These are phyloP conservation scores for Diadema setosum DNA, from an alignment of 35 echinoderm and acorn worm species.

Conservation along the genomic window DNA sequence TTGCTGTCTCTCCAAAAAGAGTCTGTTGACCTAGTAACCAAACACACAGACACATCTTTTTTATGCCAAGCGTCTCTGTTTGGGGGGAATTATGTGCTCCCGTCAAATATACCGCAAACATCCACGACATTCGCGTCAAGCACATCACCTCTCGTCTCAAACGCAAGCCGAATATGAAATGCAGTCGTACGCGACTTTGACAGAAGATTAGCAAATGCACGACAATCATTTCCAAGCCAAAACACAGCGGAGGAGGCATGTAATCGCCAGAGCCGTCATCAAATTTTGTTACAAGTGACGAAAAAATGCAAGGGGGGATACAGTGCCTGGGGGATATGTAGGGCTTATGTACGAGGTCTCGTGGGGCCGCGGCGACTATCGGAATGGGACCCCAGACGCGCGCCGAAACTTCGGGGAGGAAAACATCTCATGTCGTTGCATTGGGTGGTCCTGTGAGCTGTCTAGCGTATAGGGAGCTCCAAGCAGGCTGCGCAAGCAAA, in stretches of 20 bases:
- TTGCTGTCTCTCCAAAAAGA: too few relatives aligned
- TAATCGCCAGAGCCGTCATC: background rate
- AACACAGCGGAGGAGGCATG: background rate
- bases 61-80: too few relatives aligned
- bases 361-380: background rate
- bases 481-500: too few relatives aligned
- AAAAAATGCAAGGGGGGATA: background rate
- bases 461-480: too few relatives aligned
- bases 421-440: background rate
- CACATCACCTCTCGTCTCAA: background rate
- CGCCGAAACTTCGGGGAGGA: background rate
- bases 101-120: background rate
- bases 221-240: background rate
- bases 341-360: background rate
- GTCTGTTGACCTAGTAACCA: too few relatives aligned
- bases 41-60: too few relatives aligned
- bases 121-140: background rate
- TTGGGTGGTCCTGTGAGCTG: background rate
- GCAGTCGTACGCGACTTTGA: background rate
- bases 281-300: background rate
- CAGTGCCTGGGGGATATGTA: background rate
- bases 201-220: conserved; percentile 10
- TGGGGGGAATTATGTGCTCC: background rate
- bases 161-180: background rate
- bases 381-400: background rate